phyloP scores from a whole-genome alignment of 1,140 invertebrate species.

The Zophobas atratus region DNA sequence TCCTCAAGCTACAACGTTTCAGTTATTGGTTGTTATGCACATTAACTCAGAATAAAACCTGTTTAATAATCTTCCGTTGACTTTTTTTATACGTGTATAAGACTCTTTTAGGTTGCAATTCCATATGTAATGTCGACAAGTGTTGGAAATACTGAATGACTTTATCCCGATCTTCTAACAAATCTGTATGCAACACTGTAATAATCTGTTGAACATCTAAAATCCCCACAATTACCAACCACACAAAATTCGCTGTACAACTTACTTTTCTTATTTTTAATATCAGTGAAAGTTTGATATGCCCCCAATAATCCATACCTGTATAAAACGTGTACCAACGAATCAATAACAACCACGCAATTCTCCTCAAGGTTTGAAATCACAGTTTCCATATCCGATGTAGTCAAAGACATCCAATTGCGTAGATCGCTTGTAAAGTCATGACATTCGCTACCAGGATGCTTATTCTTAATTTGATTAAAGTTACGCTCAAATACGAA shows the following conservation, averaged over 20 bases:
- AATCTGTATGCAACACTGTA: slow-evolving; percentile 70
- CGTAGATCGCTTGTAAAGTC: slow-evolving; percentile 56
- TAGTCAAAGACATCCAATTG: slow-evolving; percentile 45
- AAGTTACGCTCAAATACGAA: slow-evolving; percentile 62
- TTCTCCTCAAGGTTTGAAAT: slow-evolving; percentile 44
- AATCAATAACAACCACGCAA: slow-evolving; percentile 63
- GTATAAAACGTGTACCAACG: slow-evolving; percentile 62
- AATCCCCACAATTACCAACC: slow-evolving; percentile 16
- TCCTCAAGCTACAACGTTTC: slow-evolving; percentile 65
- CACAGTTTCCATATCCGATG: slow-evolving; percentile 34
- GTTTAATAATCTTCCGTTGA: slow-evolving; percentile 69
- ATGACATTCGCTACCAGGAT: slow-evolving; percentile 44
- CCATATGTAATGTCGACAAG: slow-evolving; percentile 68
- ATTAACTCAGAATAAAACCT: slow-evolving; percentile 49
- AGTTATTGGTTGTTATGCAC: too few relatives aligned
- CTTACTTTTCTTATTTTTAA: slow-evolving; percentile 58
- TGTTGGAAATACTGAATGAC: slow-evolving; percentile 68
- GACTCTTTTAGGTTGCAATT: slow-evolving; percentile 64
- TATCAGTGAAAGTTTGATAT: slow-evolving; percentile 57
- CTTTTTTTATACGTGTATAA: slow-evolving; percentile 68
- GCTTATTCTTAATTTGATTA: slow-evolving; percentile 43
- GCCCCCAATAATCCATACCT: slow-evolving; percentile 56
- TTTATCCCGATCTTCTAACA: slow-evolving; percentile 67
- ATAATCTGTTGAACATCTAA: slow-evolving; percentile 68
- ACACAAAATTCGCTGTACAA: slow-evolving; percentile 19